Base-by-base conservation (phyloP, 1,140 invertebrate genomes). In the Aphelenchoides fujianensis region DNA sequence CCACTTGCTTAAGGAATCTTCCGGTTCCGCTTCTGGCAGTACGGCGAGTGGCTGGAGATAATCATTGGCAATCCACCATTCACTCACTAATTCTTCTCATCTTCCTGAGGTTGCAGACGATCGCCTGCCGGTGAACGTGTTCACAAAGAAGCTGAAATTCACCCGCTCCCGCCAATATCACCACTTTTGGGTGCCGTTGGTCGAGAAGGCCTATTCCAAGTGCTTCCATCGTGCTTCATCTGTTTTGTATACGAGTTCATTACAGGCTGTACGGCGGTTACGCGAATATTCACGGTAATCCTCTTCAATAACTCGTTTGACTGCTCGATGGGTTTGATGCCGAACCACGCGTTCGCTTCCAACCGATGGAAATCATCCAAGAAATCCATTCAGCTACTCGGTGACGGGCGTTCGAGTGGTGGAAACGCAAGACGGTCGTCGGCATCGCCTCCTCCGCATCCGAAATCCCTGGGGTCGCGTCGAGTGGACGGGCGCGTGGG, bases 1-100 rank as follows among this genome's bases (percentile, higher is more conserved):
- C n/a, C n/a, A n/a, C n/a, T n/a, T n/a, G n/a, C n/a, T 66, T 66
- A 19, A 66, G 63, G 63, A 36, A 66, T 66, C 3, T 66, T 66
- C 34, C 16, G 53, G 23, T 66, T 66, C 53, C 12, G 32, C 36
- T 37, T 66, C 31, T 66, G 63, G 63, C 31, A 66, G 3, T 35
- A 66, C 63, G 63, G 63, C 1, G 32, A 30, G 53, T 66, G 63
- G 63, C 2, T 66, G 27, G 32, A 66, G 9, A 66, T 66, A 41
- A 16, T 66, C 28, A 61, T 61, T 2, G 59, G 41, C 23, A 48
- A n/a, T n/a, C n/a, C n/a, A n/a, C n/a, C n/a, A n/a, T n/a, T n/a
- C n/a, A n/a, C n/a, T n/a, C n/a, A n/a, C n/a, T n/a, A n/a, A n/a
- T n/a, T n/a, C n/a, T n/a, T n/a, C n/a, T n/a, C n/a, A n/a, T n/a